phyloP scores from a whole-genome alignment of 2,888 invertebrate genomes.

The Therioaphis trifolii region DNA sequence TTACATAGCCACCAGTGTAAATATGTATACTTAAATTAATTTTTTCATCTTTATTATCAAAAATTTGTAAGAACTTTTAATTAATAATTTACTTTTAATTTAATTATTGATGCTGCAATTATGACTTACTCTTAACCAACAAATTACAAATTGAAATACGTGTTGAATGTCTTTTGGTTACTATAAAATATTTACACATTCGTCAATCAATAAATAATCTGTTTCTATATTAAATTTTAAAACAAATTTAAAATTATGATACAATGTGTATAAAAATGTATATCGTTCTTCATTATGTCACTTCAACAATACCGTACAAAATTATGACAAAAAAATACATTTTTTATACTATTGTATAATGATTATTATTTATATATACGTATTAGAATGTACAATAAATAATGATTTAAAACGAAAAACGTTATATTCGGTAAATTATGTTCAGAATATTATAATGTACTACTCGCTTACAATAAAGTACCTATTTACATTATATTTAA shows the following conservation, averaged over 20 bases:
- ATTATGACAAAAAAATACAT: too few species aligned
- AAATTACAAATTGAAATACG: too few species aligned
- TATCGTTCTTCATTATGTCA: conserved; percentile 6
- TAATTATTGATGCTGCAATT: too few species aligned
- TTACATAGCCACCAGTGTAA: too few species aligned
- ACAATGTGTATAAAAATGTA: neutral
- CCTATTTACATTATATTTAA: conserved; percentile 47
- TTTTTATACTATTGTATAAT: too few species aligned
- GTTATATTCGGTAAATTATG: conserved; percentile 43
- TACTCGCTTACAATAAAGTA: conserved; percentile 23
- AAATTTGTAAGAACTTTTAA: too few species aligned
- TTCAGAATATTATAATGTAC: conserved; percentile 13
- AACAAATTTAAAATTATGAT: neutral
- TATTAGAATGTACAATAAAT: neutral
- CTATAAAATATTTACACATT: too few species aligned
- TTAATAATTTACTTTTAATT: too few species aligned
- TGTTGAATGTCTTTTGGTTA: too few species aligned
- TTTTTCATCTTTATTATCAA: too few species aligned
- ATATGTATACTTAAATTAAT: neutral
- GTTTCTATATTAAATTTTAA: neutral
- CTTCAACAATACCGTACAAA: conserved; percentile 7
- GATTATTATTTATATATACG: neutral
- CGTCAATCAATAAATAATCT: too few species aligned
- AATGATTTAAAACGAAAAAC: conserved; percentile 27
- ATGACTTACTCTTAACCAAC: too few species aligned